These are phyloP conservation scores for Perodicticus potto DNA, from an alignment of 2,797 vertebrate species.

Conservation along the genomic window DNA sequence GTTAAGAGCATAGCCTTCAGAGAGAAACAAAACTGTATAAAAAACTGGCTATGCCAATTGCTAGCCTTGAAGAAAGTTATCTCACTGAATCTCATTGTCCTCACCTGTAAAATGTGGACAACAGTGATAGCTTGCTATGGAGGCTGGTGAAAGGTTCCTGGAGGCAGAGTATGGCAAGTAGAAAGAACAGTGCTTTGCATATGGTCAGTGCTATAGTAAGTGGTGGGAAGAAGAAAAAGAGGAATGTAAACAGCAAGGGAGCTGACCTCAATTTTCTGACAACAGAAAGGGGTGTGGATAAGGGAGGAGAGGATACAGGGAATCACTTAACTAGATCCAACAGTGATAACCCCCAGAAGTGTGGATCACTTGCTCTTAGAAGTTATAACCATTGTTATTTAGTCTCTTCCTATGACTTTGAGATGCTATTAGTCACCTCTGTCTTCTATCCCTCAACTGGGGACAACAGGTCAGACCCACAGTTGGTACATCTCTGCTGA, in stretches of 20 bases:
- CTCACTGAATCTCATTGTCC: background rate
- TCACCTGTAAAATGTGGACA: background rate
- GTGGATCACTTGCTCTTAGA: background rate
- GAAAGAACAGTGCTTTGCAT: background rate
- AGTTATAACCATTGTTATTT: background rate
- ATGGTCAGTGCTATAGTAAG: background rate
- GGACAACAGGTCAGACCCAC: background rate
- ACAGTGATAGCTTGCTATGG: background rate
- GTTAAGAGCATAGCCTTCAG: background rate
- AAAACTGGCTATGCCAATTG: background rate
- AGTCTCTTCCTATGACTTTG: background rate
- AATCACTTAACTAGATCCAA: background rate
- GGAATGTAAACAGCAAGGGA: background rate
- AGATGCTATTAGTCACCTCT: background rate
- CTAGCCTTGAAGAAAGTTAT: background rate
- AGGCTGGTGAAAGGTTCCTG: background rate
- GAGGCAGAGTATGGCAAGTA: background rate
- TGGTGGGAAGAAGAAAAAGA: background rate
- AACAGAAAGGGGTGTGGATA: background rate
- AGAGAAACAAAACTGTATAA: background rate
- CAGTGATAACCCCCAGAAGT: background rate
- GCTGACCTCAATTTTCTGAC: background rate
- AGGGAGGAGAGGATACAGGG: background rate
- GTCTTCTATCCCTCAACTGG: background rate
- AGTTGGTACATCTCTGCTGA: background rate